Evolutionary conservation across 2,888 invertebrate genomes (phyloP).

Genomic region (Aromia moschata): DNA sequence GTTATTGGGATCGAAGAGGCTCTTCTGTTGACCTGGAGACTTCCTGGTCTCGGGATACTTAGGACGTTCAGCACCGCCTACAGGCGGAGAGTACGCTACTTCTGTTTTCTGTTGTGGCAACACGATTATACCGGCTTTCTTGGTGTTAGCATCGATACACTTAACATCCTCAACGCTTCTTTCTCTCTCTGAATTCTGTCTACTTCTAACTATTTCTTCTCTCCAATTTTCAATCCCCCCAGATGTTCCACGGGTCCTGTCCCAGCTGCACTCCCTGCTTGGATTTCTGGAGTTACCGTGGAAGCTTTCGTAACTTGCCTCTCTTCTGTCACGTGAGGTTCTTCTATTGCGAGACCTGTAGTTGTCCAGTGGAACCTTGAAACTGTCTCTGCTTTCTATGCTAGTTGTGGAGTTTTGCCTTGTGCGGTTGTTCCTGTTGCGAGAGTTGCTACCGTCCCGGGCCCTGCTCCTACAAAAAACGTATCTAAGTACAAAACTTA

Average conservation of each 20-base stretch:
- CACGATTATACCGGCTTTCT: constrained; percentile 58
- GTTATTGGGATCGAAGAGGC: constrained; percentile 72
- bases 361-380: constrained; percentile 55
- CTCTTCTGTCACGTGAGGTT: constrained; percentile 52
- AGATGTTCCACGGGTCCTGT: constrained; percentile 58
- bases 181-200: constrained; percentile 53
- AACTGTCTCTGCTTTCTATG: constrained; percentile 50
- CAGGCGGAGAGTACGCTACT: constrained; percentile 12
- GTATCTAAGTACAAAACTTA: too few species aligned
- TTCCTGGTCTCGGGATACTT: constrained; percentile 38
- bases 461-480: constrained; percentile 49
- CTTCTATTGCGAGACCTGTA: constrained; percentile 40
- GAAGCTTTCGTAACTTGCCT: constrained; percentile 55
- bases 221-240: constrained; percentile 58
- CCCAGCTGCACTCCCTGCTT: constrained; percentile 64
- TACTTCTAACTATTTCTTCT: constrained; percentile 56
- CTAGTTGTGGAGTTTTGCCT: constrained; percentile 51
- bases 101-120: constrained; percentile 51
- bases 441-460: constrained; percentile 50
- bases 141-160: constrained; percentile 41
- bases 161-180: constrained; percentile 41
- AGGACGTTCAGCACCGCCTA: constrained; percentile 30
- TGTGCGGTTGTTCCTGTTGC: constrained; percentile 28
- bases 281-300: constrained; percentile 47
- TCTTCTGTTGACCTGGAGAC: constrained; percentile 59